Base-by-base conservation (phyloP, 2,113 vertebrate genomes). In the Monopterus albus region DNA sequence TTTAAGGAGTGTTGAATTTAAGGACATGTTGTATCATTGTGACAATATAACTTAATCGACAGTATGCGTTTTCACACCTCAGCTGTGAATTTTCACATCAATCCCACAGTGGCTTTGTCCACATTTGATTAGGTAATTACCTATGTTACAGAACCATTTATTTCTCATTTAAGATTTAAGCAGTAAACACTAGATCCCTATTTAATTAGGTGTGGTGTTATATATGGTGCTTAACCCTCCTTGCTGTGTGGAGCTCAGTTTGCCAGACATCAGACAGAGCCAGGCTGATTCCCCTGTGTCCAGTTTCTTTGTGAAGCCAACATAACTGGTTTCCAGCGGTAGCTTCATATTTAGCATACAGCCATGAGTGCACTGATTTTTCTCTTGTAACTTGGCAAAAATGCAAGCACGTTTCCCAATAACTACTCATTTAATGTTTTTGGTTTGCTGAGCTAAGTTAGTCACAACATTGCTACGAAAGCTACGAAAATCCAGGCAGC, bases 11-110 rank as follows among this genome's bases (percentile, higher is more conserved):
- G 29, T 47, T 26, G 21, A 31, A 39, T 53, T 23, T 6, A 13
- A 29, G 18, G 46, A 7, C 63, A 38, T 3, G 6, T 21, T 28
- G 56, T 23, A 5, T 60, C 26, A 33, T 36, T 46, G 49, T 71
- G 64, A 77, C 52, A 53, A 28, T 53, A 20, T 13, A 21, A 35
- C 10, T 61, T 33, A 43, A 65, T 46, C 11, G 11, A 58, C 39
- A 38, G 47, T 36, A 4, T 36, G 28, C 39, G 11, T 52, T 5
- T 62, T 86, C 76, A 53, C 83, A 74, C 72, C 69, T 74, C 64
- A 20, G 69, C 50, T 75, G 70, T 72, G 80, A 79, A 68, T 60
- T 13, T 64, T 83, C 65, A 51, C 77, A 78, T 62, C 2, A 26
- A 65, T 55, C 75, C 72, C 58, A 66, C 72, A 40, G 58, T 52